phyloP scores from a whole-genome alignment of 1,140 invertebrate genomes.

The Limonius californicus region DNA sequence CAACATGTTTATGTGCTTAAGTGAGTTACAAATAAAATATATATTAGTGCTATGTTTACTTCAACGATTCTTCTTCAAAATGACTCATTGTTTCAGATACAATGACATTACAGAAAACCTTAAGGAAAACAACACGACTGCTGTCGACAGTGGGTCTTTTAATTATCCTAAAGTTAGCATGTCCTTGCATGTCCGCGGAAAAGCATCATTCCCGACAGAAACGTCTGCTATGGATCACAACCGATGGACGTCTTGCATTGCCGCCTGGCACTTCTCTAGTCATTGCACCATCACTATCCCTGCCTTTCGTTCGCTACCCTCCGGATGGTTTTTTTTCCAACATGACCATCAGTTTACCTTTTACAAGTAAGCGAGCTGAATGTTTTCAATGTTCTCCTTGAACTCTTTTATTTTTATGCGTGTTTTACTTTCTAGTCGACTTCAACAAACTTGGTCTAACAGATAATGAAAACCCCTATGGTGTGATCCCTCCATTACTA shows the following conservation, averaged over 20 bases:
- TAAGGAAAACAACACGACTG: neutral
- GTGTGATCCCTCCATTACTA: slow-evolving; percentile 66
- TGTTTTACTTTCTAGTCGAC: slow-evolving; percentile 60
- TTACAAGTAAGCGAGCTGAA: slow-evolving; percentile 70
- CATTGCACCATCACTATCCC: slow-evolving; percentile 72
- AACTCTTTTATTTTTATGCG: too few relatives aligned
- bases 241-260: slow-evolving; percentile 73
- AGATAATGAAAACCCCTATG: slow-evolving; percentile 80
- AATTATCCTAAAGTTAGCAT: neutral
- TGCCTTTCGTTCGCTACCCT: slow-evolving; percentile 79
- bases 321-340: slow-evolving; percentile 81
- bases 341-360: slow-evolving; percentile 79
- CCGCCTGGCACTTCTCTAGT: slow-evolving; percentile 76
- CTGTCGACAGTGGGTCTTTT: neutral
- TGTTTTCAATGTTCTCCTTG: too few relatives aligned
- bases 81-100: neutral
- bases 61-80: too few relatives aligned
- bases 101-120: neutral
- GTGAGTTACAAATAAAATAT: too few relatives aligned
- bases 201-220: slow-evolving; percentile 69
- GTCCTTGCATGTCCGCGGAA: slow-evolving; percentile 36
- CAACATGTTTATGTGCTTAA: too few relatives aligned
- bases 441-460: slow-evolving; percentile 79
- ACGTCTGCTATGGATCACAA: slow-evolving; percentile 75
- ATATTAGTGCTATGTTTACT: too few relatives aligned